These are phyloP conservation scores for Halcyon chelicuti DNA, from an alignment of 2,797 vertebrate species.

Conservation along the genomic window DNA sequence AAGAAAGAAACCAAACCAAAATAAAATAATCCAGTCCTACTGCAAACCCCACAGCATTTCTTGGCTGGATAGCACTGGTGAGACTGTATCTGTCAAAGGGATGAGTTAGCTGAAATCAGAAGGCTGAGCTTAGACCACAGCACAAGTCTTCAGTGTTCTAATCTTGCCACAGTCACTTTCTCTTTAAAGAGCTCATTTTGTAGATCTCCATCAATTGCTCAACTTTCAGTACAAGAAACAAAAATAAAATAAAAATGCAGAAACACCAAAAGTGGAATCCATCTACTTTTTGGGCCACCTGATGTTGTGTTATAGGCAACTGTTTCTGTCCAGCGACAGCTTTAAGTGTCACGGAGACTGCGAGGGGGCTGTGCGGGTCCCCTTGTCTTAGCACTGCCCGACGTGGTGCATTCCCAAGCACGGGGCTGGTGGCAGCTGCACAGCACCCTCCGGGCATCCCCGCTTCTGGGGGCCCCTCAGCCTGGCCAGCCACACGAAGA, in stretches of 20 bases:
- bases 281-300: background rate
- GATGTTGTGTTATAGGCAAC: background rate
- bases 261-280: background rate
- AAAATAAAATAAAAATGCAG: background rate
- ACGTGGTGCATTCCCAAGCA: rapidly evolving
- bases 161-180: background rate
- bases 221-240: background rate
- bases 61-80: background rate
- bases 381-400: background rate
- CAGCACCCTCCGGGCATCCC: background rate
- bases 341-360: background rate
- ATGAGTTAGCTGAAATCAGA: background rate
- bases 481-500: background rate
- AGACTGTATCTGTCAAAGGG: background rate
- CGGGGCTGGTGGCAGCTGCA: background rate
- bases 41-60: background rate
- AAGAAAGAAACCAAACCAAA: background rate
- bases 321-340: background rate
- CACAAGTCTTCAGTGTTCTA: background rate
- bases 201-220: background rate
- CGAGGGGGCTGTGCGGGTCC: rapidly evolving
- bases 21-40: background rate
- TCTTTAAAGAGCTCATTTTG: background rate
- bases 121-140: background rate
- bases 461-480: too few relatives aligned